These are phyloP conservation scores for Carettochelys insculpta DNA, from an alignment of 2,113 vertebrate genomes.

Conservation along the genomic window DNA sequence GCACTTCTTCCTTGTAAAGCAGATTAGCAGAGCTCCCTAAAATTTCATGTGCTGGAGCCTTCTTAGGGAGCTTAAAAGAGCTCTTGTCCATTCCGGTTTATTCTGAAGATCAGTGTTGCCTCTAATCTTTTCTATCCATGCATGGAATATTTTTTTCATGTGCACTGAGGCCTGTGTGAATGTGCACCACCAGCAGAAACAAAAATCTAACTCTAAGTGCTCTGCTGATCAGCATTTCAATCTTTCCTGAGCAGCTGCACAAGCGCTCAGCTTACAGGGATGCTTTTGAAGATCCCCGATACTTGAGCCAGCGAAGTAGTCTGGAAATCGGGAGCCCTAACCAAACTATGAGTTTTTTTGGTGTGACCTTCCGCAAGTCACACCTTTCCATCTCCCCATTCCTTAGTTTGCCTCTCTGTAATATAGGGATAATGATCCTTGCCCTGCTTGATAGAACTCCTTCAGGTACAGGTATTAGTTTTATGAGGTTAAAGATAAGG, in stretches of 20 bases:
- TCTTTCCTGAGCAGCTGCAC: too few relatives aligned
- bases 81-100: background rate
- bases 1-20: background rate
- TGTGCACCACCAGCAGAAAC: too few relatives aligned
- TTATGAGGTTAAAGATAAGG: background rate
- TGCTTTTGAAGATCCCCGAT: too few relatives aligned
- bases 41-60: background rate
- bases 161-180: too few relatives aligned
- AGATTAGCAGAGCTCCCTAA: accelerated
- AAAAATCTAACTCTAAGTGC: too few relatives aligned
- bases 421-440: background rate
- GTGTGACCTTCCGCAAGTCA: background rate
- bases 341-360: background rate
- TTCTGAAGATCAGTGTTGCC: accelerated
- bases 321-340: background rate
- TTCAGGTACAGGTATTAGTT: background rate
- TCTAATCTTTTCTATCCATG: too few relatives aligned
- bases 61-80: background rate
- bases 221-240: too few relatives aligned
- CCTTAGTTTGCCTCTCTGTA: background rate
- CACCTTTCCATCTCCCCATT: background rate
- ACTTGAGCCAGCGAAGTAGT: accelerated
- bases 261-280: too few relatives aligned
- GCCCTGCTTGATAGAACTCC: background rate
- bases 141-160: too few relatives aligned